These are phyloP conservation scores for Podarcis lilfordi DNA, from an alignment of 2,797 vertebrate species.

Conservation along the genomic window DNA sequence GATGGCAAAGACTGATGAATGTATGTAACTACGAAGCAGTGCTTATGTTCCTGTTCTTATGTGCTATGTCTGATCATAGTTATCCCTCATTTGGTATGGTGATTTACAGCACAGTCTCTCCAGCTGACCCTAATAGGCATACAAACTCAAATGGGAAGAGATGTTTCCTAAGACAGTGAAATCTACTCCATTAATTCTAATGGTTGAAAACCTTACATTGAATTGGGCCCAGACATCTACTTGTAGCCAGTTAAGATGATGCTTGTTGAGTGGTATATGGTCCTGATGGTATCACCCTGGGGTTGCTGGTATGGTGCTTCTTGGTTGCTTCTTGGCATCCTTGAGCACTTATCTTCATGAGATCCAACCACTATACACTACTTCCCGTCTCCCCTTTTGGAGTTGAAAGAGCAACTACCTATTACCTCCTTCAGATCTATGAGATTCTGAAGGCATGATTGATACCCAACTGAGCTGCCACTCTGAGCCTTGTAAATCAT, in stretches of 20 bases:
- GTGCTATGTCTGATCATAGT: background rate
- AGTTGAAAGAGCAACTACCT: too few relatives aligned
- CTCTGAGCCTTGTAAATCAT: too few relatives aligned
- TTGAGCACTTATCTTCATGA: too few relatives aligned
- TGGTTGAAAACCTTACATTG: background rate
- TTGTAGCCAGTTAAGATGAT: background rate
- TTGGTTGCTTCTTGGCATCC: too few relatives aligned
- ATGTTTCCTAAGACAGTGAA: background rate
- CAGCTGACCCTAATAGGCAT: background rate
- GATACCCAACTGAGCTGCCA: too few relatives aligned
- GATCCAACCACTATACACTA: too few relatives aligned
- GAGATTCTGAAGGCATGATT: too few relatives aligned
- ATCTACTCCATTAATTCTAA: background rate
- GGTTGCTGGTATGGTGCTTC: too few relatives aligned
- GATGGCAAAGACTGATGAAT: background rate
- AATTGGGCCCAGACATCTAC: background rate
- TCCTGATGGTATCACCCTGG: background rate
- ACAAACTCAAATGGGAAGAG: background rate
- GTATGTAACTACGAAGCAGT: background rate
- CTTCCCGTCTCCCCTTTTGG: too few relatives aligned
- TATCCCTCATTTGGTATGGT: background rate
- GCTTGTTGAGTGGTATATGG: background rate
- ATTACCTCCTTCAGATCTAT: too few relatives aligned
- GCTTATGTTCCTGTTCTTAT: background rate
- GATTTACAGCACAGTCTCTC: background rate